Evolutionary conservation across 2,888 invertebrate genomes (phyloP).

Genomic region (Bombylius major): DNA sequence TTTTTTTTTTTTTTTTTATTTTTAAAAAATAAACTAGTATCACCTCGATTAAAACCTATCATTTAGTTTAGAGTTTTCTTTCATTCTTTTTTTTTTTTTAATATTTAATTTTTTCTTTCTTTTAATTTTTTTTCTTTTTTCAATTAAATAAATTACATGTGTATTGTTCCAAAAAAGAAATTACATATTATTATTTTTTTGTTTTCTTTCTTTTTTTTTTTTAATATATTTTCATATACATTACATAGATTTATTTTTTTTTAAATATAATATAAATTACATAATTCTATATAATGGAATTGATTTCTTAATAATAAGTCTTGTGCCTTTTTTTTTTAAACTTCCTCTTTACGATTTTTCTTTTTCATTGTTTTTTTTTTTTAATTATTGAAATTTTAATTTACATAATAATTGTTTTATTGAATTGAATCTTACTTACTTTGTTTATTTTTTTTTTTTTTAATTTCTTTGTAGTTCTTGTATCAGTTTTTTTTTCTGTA

Average conservation of each 20-base stretch:
- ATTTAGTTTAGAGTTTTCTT: conserved; percentile 3
- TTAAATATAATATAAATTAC: background rate
- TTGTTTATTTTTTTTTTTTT: too few species aligned
- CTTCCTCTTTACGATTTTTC: too few species aligned
- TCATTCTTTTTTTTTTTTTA: background rate
- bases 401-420: too few species aligned
- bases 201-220: conserved; percentile 1
- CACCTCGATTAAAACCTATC: conserved; percentile 12
- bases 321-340: too few species aligned
- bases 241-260: background rate
- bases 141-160: background rate
- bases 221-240: background rate
- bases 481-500: too few species aligned
- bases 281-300: background rate
- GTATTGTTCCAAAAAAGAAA: background rate
- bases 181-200: background rate
- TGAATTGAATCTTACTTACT: too few species aligned
- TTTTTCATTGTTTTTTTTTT: too few species aligned
- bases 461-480: too few species aligned
- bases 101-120: background rate
- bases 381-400: too few species aligned
- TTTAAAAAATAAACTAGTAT: conserved; percentile 15
- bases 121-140: conserved; percentile 1
- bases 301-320: too few species aligned
- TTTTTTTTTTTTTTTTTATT: background rate